Percentiles rank a stretch among this genome's conserved stretches.
Evolutionary conservation across 2,888 invertebrate species (phyloP).

Genomic region (Cremastinae sp.): DNA sequence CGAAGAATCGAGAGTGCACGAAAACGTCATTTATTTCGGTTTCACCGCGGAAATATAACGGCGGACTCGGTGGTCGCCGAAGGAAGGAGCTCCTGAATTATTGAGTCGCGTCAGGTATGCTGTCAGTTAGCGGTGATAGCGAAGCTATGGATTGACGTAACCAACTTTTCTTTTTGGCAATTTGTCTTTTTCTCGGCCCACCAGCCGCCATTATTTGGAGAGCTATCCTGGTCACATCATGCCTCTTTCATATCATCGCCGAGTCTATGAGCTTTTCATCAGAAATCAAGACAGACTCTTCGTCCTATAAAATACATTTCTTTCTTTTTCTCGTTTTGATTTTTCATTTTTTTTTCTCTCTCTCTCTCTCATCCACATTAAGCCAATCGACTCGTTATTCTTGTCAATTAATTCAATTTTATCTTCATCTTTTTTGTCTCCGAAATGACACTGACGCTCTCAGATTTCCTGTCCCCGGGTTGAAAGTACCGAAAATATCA

Average conservation of each 20-base stretch:
- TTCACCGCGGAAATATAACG: slow-evolving; percentile 6
- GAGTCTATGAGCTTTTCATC: slow-evolving; percentile 49
- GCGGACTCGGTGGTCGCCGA: slow-evolving; percentile 18
- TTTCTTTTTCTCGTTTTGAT: slow-evolving; percentile 52
- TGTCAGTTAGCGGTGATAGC: slow-evolving; percentile 68
- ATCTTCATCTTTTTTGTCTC: neutral
- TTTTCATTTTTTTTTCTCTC: slow-evolving; percentile 12
- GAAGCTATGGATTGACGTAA: slow-evolving; percentile 31
- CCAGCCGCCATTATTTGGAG: slow-evolving; percentile 21
- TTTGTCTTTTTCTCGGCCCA: slow-evolving; percentile 19
- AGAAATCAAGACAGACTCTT: slow-evolving; percentile 33
- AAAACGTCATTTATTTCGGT: slow-evolving; percentile 55
- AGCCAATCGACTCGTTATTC: slow-evolving; percentile 58
- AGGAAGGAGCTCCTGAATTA: slow-evolving; percentile 64
- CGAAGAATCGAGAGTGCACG: slow-evolving; percentile 4
- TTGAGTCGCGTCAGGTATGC: slow-evolving; percentile 71
- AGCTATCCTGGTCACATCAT: slow-evolving; percentile 35
- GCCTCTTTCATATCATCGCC: slow-evolving; percentile 47
- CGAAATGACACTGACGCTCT: neutral
- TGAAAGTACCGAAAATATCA: neutral
- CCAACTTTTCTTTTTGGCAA: slow-evolving; percentile 13
- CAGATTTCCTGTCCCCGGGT: slow-evolving; percentile 5
- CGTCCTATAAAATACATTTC: slow-evolving; percentile 23
- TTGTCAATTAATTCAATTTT: slow-evolving; percentile 66
- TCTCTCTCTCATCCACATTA: slow-evolving; percentile 43